Evolutionary conservation across 2,888 invertebrate genomes (phyloP), one percentile per base, ranked within the genome.

Genomic region (Nemapogon koenigi): DNA sequence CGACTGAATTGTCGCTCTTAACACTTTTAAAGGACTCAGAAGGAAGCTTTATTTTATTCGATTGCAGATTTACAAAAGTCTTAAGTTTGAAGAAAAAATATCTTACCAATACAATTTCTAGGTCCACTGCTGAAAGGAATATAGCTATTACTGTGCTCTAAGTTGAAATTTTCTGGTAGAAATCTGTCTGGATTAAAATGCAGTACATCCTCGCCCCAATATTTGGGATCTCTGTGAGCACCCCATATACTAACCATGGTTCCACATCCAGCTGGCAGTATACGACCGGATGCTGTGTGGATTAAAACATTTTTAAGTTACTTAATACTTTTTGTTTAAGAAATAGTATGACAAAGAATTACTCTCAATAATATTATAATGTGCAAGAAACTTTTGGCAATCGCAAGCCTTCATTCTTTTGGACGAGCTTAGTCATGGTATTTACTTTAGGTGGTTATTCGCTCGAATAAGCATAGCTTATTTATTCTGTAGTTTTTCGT

Each of bases 141-240:
- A 42, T 53, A 82, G 40, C 69, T 62, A 49, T 73, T 79, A 3
- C 73, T 43, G 40, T 75, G 58, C 7, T 59, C 47, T 29, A 63
- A 48, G 4, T 68, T 61, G n/a, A 59, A 61, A 42, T 75, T 57
- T 48, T 85, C 83, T 1, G 83, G 81, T 27, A 81, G 50, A 52
- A 86, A 86, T 39, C 85, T 57, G 45, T 85, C 84, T 0, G 87
- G 87, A 49, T 86, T 79, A 48, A 85, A 87, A 29, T 65, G 63
- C 15, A 82, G 80, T 0, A 84, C 84, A 38, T 85, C 71, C 0
- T 83, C 79, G 46, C 83, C 83, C 80, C 83, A 87, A 49, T 81
- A 73, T 41, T 72, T 65, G 8, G 79, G 72, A 48, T 85, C 80
- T 11, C 82, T 56, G 46, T 86, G 85, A 4, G 57, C 51, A n/a